Conservation (phyloP, 2,113 vertebrate genomes). For the Microcebus tavaratra region DNA sequence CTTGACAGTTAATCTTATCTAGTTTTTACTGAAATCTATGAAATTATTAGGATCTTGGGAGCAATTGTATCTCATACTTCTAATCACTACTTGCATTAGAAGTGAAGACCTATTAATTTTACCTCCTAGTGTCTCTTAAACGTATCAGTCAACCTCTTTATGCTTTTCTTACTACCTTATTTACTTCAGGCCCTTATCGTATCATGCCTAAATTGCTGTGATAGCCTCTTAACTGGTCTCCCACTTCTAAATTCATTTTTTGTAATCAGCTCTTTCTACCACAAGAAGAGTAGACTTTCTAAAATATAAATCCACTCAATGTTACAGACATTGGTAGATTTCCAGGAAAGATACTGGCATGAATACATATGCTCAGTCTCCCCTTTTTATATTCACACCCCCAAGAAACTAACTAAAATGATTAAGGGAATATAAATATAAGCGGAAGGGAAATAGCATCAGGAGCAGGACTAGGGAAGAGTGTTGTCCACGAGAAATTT, state of each 20-base stretch:
- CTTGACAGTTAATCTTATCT: neutral
- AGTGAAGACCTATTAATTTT: neutral
- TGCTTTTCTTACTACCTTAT: neutral
- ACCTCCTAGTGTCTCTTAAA: neutral
- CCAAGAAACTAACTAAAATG: constrained; percentile 8
- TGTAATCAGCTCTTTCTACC: neutral
- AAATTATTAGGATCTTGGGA: constrained; percentile 1
- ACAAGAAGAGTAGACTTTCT: constrained; percentile 6
- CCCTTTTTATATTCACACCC: neutral
- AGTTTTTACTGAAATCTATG: constrained; percentile 10
- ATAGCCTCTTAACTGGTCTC: neutral
- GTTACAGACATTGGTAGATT: neutral
- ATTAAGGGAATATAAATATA: constrained; percentile 1
- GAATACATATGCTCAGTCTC: neutral
- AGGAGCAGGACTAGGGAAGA: neutral
- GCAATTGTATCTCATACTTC: neutral
- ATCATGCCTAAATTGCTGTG: neutral
- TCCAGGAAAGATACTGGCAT: constrained; percentile 8
- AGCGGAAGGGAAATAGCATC: neutral
- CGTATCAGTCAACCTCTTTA: neutral
- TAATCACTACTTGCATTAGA: neutral
- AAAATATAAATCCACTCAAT: constrained; percentile 9
- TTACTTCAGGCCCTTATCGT: neutral
- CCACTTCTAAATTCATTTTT: neutral
- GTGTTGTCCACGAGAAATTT: neutral